These are phyloP conservation scores for Oasisia sp. DNA, from an alignment of 2,888 invertebrate genomes.

Conservation along the genomic window DNA sequence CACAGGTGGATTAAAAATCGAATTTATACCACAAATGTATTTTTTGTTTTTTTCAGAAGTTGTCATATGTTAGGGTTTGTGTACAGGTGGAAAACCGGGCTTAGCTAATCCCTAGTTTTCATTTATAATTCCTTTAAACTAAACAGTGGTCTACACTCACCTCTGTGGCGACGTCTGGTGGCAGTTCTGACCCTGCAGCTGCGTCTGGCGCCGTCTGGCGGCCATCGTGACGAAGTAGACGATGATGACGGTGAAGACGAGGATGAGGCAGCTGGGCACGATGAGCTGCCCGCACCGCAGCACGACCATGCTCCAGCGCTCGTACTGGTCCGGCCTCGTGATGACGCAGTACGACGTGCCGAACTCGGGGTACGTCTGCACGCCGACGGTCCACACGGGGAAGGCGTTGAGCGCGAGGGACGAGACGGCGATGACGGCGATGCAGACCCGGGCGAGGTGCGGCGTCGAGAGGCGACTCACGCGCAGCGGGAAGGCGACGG, in stretches of 20 bases:
- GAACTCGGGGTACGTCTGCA: background rate
- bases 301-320: slow-evolving; percentile 23
- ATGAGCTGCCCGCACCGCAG: slow-evolving; percentile 29
- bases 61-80: no score
- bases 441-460: slow-evolving; percentile 41
- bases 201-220: slow-evolving; percentile 6
- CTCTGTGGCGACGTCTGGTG: background rate
- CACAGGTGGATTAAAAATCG: no score
- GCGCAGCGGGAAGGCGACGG: slow-evolving; percentile 45
- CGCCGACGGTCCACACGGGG: slow-evolving; percentile 32
- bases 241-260: slow-evolving; percentile 29
- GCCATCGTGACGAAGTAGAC: slow-evolving; percentile 22
- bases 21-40: no score
- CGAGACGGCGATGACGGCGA: slow-evolving; percentile 42
- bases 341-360: background rate
- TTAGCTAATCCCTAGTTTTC: no score
- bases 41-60: no score
- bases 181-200: slow-evolving; percentile 14
- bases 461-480: slow-evolving; percentile 43
- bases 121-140: no score
- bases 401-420: slow-evolving; percentile 44
- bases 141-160: background rate
- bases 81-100: no score
- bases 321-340: background rate
- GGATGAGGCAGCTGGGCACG: slow-evolving; percentile 31